Conservation (phyloP, 2,888 invertebrate species). For the Euclidia mi region DNA sequence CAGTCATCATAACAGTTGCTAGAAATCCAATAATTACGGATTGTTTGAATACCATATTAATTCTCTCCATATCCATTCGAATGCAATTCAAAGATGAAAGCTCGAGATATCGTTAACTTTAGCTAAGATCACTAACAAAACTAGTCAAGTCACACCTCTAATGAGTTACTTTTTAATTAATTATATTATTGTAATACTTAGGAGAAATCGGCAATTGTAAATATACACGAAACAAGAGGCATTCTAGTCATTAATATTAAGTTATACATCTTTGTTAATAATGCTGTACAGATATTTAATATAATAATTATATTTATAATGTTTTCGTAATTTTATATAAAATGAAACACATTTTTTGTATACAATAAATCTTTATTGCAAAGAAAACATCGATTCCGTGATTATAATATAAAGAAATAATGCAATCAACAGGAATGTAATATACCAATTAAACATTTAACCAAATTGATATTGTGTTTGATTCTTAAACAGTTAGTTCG, state of each 20-base stretch:
- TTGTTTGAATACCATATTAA: too few species aligned
- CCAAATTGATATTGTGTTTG: slow-evolving; percentile 71
- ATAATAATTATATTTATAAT: slow-evolving; percentile 37
- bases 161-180: slow-evolving; percentile 40
- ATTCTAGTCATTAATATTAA: slow-evolving; percentile 84
- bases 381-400: slow-evolving; percentile 65
- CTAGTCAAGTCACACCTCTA: slow-evolving; percentile 81
- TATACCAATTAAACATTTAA: slow-evolving; percentile 81
- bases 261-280: slow-evolving; percentile 71
- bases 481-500: slow-evolving; percentile 46
- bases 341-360: slow-evolving; percentile 67
- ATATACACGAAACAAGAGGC: slow-evolving; percentile 67
- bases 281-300: slow-evolving; percentile 54
- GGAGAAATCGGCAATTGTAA: slow-evolving; percentile 45
- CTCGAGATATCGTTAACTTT: slow-evolving; percentile 16
- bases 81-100: background rate
- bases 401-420: slow-evolving; percentile 62
- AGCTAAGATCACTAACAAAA: slow-evolving; percentile 64
- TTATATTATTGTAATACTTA: slow-evolving; percentile 17
- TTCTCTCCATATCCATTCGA: background rate
- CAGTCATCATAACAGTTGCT: too few species aligned
- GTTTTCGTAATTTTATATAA: slow-evolving; percentile 64
- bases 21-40: too few species aligned
- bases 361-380: slow-evolving; percentile 78
- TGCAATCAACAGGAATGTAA: slow-evolving; percentile 83